These are phyloP conservation scores for Orius insidiosus DNA, from an alignment of 1,140 invertebrate species.

Conservation along the genomic window DNA sequence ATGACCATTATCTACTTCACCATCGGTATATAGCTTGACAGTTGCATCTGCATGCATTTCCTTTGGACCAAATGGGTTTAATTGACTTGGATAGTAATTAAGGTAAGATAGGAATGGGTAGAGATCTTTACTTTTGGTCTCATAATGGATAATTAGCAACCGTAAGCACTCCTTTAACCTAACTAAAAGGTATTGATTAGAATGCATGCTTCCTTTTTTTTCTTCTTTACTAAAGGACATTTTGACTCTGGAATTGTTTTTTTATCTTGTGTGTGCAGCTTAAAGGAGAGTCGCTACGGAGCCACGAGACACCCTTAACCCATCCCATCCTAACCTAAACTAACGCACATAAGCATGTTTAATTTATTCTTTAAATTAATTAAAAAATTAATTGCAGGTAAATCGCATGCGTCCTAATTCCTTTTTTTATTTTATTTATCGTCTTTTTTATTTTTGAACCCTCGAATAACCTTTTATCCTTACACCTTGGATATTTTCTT, in stretches of 20 bases:
- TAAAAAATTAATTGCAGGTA: background rate
- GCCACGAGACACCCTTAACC: background rate
- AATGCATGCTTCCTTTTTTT: conserved; percentile 8
- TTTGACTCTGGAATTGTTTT: no score
- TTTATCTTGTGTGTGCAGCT: conserved; percentile 7
- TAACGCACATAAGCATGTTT: conserved; percentile 1
- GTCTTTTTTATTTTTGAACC: conserved; percentile 6
- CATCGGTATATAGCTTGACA: no score
- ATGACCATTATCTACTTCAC: no score
- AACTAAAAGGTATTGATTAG: no score
- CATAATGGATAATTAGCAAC: no score
- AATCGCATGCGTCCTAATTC: no score
- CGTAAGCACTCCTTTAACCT: no score
- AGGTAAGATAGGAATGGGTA: no score
- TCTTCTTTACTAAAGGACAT: no score
- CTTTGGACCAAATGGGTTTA: background rate
- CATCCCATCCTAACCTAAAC: background rate
- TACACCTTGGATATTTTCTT: conserved; percentile 8
- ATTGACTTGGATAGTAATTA: no score
- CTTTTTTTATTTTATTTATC: conserved; percentile 9
- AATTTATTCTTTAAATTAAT: background rate
- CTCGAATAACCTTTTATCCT: background rate
- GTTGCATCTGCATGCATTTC: conserved; percentile 1
- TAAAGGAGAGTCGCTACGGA: background rate
- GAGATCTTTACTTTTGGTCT: no score